A percentile compares a stretch with the other conserved stretches of the same genome.
Conservation (phyloP, 2,888 invertebrate genomes). For the Mesorhabditis belari region DNA sequence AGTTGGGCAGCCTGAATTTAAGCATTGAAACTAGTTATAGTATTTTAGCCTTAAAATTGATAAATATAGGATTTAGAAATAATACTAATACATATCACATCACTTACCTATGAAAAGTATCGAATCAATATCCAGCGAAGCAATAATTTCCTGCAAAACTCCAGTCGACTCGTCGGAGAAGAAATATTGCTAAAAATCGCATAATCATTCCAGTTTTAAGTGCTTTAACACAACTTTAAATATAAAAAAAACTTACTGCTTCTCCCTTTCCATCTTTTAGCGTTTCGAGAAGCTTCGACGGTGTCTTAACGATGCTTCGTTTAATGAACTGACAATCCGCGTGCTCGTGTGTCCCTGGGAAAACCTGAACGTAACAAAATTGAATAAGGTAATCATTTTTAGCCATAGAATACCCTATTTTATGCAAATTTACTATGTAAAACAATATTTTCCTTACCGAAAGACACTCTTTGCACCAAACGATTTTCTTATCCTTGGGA, state of each 20-base stretch:
- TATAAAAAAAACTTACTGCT: constrained; percentile 21
- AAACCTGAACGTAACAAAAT: neutral
- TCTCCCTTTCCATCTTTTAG: constrained; percentile 35
- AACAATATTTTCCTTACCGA: too few relatives aligned
- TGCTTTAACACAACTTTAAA: neutral
- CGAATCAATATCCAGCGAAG: constrained; percentile 27
- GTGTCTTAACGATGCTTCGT: neutral
- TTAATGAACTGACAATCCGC: neutral
- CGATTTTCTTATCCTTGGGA: constrained; percentile 13
- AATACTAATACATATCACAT: constrained; percentile 17
- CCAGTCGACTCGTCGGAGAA: constrained; percentile 39
- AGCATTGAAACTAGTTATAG: too few relatives aligned
- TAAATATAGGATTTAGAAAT: too few relatives aligned
- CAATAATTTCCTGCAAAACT: constrained; percentile 23
- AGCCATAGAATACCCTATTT: too few relatives aligned
- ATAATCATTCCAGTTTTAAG: neutral
- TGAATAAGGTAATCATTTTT: neutral
- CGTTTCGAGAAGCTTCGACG: constrained; percentile 18
- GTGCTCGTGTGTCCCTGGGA: neutral
- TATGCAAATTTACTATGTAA: constrained; percentile 1
- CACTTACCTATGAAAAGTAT: constrained; percentile 43
- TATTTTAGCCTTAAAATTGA: too few relatives aligned
- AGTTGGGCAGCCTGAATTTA: neutral
- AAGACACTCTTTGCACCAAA: constrained; percentile 30
- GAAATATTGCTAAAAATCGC: constrained; percentile 41